A percentile compares a stretch with the other conserved stretches of the same genome.
Conservation (phyloP, 2,797 vertebrate species). For the Chloroceryle inda region DNA sequence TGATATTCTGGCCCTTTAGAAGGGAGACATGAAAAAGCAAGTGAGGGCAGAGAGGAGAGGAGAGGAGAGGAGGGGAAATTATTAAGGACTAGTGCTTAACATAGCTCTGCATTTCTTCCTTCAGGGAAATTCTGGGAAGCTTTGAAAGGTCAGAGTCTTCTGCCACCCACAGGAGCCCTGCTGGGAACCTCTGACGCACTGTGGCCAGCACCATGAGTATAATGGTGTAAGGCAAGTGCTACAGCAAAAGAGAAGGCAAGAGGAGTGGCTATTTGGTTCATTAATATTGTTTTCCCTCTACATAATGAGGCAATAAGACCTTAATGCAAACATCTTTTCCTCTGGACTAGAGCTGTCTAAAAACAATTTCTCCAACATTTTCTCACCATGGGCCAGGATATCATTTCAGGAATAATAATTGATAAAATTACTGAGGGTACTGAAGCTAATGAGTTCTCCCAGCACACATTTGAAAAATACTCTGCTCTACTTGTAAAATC, state of each 20-base stretch:
- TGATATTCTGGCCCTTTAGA: neutral
- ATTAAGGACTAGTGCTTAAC: neutral
- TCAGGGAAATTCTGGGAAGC: neutral
- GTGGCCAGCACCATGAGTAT: neutral
- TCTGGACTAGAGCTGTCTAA: neutral
- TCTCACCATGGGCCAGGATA: neutral
- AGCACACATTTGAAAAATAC: neutral
- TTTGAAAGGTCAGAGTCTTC: neutral
- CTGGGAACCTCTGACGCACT: neutral
- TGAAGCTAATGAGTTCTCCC: neutral
- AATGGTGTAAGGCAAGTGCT: neutral
- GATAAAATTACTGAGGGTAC: neutral
- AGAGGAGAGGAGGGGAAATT: neutral
- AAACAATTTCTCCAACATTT: neutral
- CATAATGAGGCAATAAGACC: neutral
- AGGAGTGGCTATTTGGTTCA: neutral
- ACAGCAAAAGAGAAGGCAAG: neutral
- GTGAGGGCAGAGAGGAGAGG: neutral
- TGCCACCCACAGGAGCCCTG: rapidly evolving
- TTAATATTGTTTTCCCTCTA: neutral
- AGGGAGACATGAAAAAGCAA: neutral
- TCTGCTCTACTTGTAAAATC: neutral
- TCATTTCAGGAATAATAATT: neutral
- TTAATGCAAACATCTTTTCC: neutral
- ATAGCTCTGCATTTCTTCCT: neutral